Percentiles rank a stretch among this genome's conserved stretches.
Evolutionary conservation across 2,797 vertebrate species (phyloP).

Genomic region (Sciurus carolinensis): DNA sequence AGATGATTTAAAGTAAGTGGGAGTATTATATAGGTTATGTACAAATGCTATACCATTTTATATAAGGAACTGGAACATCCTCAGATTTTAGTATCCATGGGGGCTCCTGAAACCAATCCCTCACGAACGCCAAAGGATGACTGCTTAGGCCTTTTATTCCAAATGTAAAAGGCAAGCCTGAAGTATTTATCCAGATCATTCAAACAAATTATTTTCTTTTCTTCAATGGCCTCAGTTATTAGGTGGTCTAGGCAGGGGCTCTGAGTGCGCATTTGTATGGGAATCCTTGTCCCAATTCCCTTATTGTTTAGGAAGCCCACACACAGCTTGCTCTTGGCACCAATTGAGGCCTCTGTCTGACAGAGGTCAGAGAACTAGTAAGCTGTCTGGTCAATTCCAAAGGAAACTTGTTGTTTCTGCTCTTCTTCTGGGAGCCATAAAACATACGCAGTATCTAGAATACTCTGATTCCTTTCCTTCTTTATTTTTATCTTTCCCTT

Average conservation of each 20-base stretch:
- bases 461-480: background rate
- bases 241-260: background rate
- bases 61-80: background rate
- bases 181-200: background rate
- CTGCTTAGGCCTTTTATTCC: background rate
- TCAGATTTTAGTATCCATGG: background rate
- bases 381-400: background rate
- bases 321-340: background rate
- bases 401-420: background rate
- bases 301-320: background rate
- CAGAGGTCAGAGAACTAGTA: background rate
- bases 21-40: background rate
- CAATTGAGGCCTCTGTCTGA: background rate
- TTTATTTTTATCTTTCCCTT: slow-evolving; percentile 21
- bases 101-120: background rate
- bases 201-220: background rate
- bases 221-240: background rate
- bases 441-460: background rate
- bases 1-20: background rate
- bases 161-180: background rate
- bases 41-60: background rate
- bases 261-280: background rate
- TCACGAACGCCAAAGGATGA: background rate
- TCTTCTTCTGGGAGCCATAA: background rate
- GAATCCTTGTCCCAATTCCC: background rate